Conservation (phyloP, 2,113 vertebrate genomes). For the Oostethus manadensis region DNA sequence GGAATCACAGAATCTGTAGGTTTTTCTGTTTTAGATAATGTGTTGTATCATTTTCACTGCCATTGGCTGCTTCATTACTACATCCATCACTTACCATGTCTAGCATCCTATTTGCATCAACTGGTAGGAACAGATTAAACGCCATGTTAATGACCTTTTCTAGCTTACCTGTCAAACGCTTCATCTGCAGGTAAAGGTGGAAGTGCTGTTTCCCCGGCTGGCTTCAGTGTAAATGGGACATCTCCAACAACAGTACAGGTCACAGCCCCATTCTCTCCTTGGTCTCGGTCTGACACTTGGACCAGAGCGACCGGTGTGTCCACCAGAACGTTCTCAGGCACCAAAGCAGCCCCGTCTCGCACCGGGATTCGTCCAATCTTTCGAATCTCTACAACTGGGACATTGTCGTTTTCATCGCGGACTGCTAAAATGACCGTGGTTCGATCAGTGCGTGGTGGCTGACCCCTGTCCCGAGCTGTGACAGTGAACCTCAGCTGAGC, state of each 20-base stretch:
- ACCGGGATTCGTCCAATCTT: constrained; percentile 93
- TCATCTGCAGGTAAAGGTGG: constrained; percentile 72
- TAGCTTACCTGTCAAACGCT: constrained; percentile 79
- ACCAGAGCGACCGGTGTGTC: constrained; percentile 93
- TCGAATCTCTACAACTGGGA: constrained; percentile 89
- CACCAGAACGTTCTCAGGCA: constrained; percentile 90
- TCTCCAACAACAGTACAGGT: constrained; percentile 94
- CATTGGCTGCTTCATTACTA: constrained; percentile 29
- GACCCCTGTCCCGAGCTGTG: constrained; percentile 86
- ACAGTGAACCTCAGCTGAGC: constrained; percentile 88
- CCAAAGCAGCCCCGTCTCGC: constrained; percentile 84
- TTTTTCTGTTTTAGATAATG: constrained; percentile 16
- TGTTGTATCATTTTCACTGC: constrained; percentile 9
- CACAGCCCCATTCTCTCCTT: constrained; percentile 93
- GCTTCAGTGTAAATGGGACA: constrained; percentile 93
- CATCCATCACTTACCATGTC: constrained; percentile 7
- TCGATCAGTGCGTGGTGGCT: constrained; percentile 87
- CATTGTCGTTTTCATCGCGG: constrained; percentile 92
- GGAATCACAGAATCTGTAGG: not conserved
- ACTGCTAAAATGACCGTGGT: constrained; percentile 88
- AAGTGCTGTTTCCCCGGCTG: constrained; percentile 77
- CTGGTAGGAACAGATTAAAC: not conserved
- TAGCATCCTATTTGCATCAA: constrained; percentile 5
- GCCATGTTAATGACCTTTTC: not conserved
- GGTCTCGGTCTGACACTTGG: constrained; percentile 91